Evolutionary conservation across 2,113 vertebrate genomes (phyloP).

Genomic region (Theristicus caerulescens): DNA sequence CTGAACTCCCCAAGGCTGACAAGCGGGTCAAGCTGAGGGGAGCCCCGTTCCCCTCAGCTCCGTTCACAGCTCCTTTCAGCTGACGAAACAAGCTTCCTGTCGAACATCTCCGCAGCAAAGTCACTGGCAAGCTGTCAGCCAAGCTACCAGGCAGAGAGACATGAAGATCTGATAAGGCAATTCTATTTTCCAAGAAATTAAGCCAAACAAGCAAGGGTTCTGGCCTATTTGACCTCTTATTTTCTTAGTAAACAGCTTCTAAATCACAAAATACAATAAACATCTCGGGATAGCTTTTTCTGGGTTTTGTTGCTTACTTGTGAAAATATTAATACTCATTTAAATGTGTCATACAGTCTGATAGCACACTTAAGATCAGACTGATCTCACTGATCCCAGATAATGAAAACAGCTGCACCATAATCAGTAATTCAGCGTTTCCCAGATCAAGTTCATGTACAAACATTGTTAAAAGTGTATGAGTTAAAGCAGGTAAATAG

Average conservation of each 20-base stretch:
- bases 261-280: slow-evolving; percentile 47
- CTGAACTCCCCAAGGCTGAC: neutral
- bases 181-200: slow-evolving; percentile 68
- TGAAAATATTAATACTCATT: neutral
- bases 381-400: neutral
- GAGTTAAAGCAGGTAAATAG: neutral
- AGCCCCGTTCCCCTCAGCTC: slow-evolving; percentile 25
- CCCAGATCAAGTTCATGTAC: neutral
- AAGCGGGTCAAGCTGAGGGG: slow-evolving; percentile 63
- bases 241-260: slow-evolving; percentile 62
- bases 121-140: slow-evolving; percentile 54
- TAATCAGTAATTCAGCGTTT: neutral
- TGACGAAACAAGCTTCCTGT: slow-evolving; percentile 61
- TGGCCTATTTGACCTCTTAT: slow-evolving; percentile 30
- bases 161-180: slow-evolving; percentile 59
- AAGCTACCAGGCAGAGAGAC: slow-evolving; percentile 23
- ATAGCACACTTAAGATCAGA: neutral
- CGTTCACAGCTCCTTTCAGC: slow-evolving; percentile 26
- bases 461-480: neutral
- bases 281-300: neutral
- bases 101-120: slow-evolving; percentile 23
- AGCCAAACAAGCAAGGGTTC: slow-evolving; percentile 55
- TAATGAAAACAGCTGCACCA: neutral
- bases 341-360: neutral
- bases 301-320: neutral